These are phyloP conservation scores for Pseudomyrmex flavicornis DNA, from an alignment of 1,140 invertebrate species.

Conservation along the genomic window DNA sequence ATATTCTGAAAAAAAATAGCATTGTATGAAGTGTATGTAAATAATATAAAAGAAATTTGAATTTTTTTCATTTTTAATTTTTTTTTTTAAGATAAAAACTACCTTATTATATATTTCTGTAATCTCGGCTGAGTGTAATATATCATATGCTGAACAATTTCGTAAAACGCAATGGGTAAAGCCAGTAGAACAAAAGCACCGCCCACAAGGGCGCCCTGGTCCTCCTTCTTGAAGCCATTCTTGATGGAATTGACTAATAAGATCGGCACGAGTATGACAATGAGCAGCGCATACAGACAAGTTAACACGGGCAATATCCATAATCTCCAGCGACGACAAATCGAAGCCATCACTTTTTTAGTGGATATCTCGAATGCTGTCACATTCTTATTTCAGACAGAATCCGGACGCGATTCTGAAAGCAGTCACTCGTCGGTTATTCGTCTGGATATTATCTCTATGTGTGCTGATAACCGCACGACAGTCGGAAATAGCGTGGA, in stretches of 20 bases:
- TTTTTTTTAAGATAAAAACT: not conserved
- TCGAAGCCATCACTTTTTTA: slow-evolving; percentile 78
- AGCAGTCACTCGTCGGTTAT: not conserved
- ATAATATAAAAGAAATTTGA: too few species aligned
- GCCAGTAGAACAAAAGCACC: slow-evolving; percentile 96
- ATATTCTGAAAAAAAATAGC: slow-evolving; percentile 88
- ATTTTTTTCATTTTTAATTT: too few species aligned
- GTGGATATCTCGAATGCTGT: slow-evolving; percentile 64
- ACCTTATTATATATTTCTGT: slow-evolving; percentile 98
- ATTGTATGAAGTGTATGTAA: too few species aligned
- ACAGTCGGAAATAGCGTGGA: not conserved
- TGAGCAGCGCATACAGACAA: slow-evolving; percentile 91
- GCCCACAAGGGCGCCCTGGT: slow-evolving; percentile 93
- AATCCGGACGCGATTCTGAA: not conserved
- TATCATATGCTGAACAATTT: slow-evolving; percentile 97
- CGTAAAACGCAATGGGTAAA: slow-evolving; percentile 96
- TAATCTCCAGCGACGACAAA: slow-evolving; percentile 91
- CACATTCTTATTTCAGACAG: slow-evolving; percentile 62
- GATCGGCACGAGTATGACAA: slow-evolving; percentile 93
- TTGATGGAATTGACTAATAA: slow-evolving; percentile 91
- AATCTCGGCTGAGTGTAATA: slow-evolving; percentile 97
- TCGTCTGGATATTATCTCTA: too few species aligned
- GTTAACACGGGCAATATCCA: slow-evolving; percentile 96
- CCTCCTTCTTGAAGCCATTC: slow-evolving; percentile 90
- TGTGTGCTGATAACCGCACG: not conserved